These are phyloP conservation scores for Orthochromis malagaraziensis DNA, from an alignment of 2,113 vertebrate genomes.

Conservation along the genomic window DNA sequence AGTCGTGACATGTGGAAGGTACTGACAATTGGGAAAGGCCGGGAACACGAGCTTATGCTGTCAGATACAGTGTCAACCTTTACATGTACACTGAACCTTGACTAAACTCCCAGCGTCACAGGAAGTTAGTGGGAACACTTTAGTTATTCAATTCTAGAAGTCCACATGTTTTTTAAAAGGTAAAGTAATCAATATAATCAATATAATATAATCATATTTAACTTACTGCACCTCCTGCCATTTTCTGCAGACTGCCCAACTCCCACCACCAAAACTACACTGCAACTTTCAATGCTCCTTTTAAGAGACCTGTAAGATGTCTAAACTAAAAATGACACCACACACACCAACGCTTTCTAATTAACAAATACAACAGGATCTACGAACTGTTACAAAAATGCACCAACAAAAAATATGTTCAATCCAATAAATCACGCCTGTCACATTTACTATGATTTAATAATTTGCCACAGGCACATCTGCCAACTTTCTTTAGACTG, in stretches of 20 bases:
- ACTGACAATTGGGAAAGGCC: neutral
- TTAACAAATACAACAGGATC: conserved; percentile 7
- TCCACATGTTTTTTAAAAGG: conserved; percentile 3
- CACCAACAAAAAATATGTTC: conserved; percentile 10
- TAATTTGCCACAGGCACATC: conserved; percentile 19
- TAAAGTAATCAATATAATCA: conserved; percentile 23
- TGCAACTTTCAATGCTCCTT: neutral
- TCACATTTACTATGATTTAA: conserved; percentile 31
- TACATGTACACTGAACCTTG: neutral
- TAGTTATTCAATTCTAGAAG: conserved; percentile 24
- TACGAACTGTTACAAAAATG: neutral
- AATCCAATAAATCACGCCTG: conserved; percentile 32
- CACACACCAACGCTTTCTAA: neutral
- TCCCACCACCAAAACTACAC: neutral
- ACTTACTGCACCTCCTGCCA: neutral
- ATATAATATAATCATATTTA: conserved; percentile 6
- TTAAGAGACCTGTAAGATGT: neutral
- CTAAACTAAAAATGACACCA: neutral
- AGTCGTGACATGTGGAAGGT: conserved; percentile 5
- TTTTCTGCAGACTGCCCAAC: neutral
- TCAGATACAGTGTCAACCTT: conserved; percentile 3
- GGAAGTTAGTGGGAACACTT: neutral
- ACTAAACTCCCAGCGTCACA: neutral
- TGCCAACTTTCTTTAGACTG: conserved; percentile 17
- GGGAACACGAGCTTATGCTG: neutral